phyloP scores from a whole-genome alignment of 2,113 vertebrate species.

The Sander lucioperca region DNA sequence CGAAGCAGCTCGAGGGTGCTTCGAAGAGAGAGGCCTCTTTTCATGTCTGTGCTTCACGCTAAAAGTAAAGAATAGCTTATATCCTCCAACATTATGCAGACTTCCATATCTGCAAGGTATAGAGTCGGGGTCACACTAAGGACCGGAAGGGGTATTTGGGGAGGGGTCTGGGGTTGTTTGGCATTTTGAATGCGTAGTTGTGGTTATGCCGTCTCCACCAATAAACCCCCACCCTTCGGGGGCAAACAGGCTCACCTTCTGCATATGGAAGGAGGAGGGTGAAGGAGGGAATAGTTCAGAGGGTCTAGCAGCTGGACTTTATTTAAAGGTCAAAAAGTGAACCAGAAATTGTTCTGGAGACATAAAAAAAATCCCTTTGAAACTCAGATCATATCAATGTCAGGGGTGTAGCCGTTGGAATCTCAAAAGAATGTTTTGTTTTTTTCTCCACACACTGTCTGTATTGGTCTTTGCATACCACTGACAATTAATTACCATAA shows the following conservation, averaged over 20 bases:
- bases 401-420: slow-evolving; percentile 54
- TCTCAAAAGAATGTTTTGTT: slow-evolving; percentile 41
- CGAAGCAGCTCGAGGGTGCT: slow-evolving; percentile 27
- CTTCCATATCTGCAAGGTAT: slow-evolving; percentile 67
- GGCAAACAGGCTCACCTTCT: slow-evolving; percentile 70
- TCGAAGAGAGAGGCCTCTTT: slow-evolving; percentile 47
- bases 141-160: slow-evolving; percentile 50
- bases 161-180: slow-evolving; percentile 28
- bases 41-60: slow-evolving; percentile 54
- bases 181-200: slow-evolving; percentile 45
- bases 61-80: slow-evolving; percentile 55
- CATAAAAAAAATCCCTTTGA: slow-evolving; percentile 76
- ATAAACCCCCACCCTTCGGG: slow-evolving; percentile 57
- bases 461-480: slow-evolving; percentile 29
- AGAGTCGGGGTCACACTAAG: slow-evolving; percentile 49
- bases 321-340: slow-evolving; percentile 81
- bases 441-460: slow-evolving; percentile 9
- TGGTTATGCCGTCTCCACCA: slow-evolving; percentile 27
- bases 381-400: slow-evolving; percentile 78
- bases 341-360: slow-evolving; percentile 74
- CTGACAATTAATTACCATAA: slow-evolving; percentile 38
- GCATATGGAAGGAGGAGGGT: slow-evolving; percentile 54
- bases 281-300: slow-evolving; percentile 67
- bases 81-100: slow-evolving; percentile 66
- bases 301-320: slow-evolving; percentile 79